Base-by-base conservation (phyloP, 1,140 invertebrate genomes). In the Gryllus bimaculatus region DNA sequence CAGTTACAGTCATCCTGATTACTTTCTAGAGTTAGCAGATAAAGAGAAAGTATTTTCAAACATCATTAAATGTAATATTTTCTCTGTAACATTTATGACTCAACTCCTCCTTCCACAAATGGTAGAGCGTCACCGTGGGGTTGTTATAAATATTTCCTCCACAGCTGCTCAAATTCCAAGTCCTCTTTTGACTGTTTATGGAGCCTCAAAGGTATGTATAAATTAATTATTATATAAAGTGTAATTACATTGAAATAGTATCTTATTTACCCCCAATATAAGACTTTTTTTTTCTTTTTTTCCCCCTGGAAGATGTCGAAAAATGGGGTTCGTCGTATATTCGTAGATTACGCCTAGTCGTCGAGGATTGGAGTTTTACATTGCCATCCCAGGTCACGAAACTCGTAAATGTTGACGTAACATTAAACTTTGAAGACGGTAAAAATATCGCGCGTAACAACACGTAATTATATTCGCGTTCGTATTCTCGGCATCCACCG, bases 101-200 rank as follows among this genome's bases (percentile, higher is more conserved):
- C 88, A 87, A 82, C 87, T 98, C 0, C 90, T 97, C 0, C 86
- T 99, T 82, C 96, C 97, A 0, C 90, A 89, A 18, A 99, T 99
- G 98, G 90, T 94, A 74, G 89, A 94, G 82, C 89, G 93, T 76
- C 90, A 90, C 48, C 91, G 91, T 81, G 98, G 98, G 12, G 91
- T 98, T 0, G 89, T 99, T 48, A 93, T 99, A 75, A 99, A 99
- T 85, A 88, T 99, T 48, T 93, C 96, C 1, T 99, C 98, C 13
- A 91, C 92, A 0, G 90, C 94, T 0, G 94, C 93, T 2, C 85
- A 90, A 2, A 91, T 93, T 80, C 95, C 96, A 0, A 91, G 91
- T 80, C 95, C 96, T 8, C 87, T 98, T 73, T 87, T 98, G 5
- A 90, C 92, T 13, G 91, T 98, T 0, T 99, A 99, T 83, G 92